Percentiles rank a stretch among this genome's conserved stretches.
These are phyloP conservation scores for Pelodiscus sinensis DNA, from an alignment of 2,113 vertebrate species.

Conservation along the genomic window DNA sequence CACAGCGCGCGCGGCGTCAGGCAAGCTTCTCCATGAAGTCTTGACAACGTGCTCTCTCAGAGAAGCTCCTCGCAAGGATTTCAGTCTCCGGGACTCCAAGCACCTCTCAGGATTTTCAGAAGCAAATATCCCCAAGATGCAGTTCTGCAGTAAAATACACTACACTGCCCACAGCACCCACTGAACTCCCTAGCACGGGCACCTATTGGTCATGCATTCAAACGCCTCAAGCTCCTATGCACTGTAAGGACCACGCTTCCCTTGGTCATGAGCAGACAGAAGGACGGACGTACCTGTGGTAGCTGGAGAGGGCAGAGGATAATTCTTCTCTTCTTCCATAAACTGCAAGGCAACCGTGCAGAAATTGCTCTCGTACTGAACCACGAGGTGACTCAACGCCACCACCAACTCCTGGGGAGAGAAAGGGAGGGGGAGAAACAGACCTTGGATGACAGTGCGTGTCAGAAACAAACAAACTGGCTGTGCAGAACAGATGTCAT, in stretches of 20 bases:
- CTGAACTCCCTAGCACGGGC: accelerated
- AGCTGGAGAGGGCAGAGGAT: constrained; percentile 90
- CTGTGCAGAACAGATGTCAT: not conserved
- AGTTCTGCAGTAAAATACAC: not conserved
- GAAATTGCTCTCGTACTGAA: constrained; percentile 99
- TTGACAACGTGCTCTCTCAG: not conserved
- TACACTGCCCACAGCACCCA: accelerated
- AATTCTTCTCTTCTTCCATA: constrained; percentile 98
- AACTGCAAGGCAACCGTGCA: constrained; percentile 98
- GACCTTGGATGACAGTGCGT: accelerated
- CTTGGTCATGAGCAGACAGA: not conserved
- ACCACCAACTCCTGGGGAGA: constrained; percentile 93
- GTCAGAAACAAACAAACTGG: not conserved
- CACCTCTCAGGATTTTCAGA: not conserved
- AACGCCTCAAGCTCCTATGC: not conserved
- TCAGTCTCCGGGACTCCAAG: not conserved
- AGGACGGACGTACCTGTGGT: constrained; percentile 79
- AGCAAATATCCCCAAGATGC: not conserved
- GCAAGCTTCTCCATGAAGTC: not conserved
- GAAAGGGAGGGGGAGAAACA: not conserved
- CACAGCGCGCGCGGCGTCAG: not conserved
- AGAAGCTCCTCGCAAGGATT: not conserved
- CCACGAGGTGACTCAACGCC: constrained; percentile 95
- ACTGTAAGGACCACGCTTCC: not conserved
- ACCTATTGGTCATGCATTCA: not conserved